A percentile compares a stretch with the other conserved stretches of the same genome.
Evolutionary conservation across 2,113 vertebrate genomes (phyloP).

Genomic region (Pseudopodoces humilis): DNA sequence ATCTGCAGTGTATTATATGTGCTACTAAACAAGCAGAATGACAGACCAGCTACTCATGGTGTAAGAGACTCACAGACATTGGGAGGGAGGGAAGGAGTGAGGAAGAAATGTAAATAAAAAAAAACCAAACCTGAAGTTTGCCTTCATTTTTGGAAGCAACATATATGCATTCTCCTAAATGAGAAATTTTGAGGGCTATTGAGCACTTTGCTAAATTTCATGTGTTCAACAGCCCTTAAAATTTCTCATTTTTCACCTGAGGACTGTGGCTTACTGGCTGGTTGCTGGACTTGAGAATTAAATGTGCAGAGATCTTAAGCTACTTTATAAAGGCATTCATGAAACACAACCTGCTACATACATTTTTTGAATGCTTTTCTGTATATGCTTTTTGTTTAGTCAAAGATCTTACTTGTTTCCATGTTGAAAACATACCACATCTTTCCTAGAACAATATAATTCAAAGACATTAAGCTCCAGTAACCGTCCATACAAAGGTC

Average conservation of each 20-base stretch:
- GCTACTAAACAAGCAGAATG: not conserved
- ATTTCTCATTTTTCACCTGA: constrained; percentile 74
- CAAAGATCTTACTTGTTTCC: not conserved
- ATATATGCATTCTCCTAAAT: constrained; percentile 63
- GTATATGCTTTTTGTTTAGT: not conserved
- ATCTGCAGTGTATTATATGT: not conserved
- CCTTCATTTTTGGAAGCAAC: constrained; percentile 49
- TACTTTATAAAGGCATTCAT: not conserved
- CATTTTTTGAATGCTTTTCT: not conserved
- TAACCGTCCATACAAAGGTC: not conserved
- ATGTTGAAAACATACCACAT: not conserved
- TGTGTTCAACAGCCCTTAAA: constrained; percentile 70
- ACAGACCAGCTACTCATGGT: not conserved
- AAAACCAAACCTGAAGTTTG: not conserved
- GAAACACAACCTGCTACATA: not conserved
- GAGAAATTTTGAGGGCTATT: constrained; percentile 76
- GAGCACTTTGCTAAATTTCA: constrained; percentile 61
- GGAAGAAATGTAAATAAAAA: constrained; percentile 24
- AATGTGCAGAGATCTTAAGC: constrained; percentile 16
- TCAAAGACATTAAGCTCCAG: constrained; percentile 28
- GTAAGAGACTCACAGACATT: not conserved
- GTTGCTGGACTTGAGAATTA: constrained; percentile 30
- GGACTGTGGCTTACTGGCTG: constrained; percentile 52
- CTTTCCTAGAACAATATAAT: not conserved
- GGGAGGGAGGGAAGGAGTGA: not conserved